These are phyloP conservation scores for Agrenia bidenticulata DNA, from an alignment of 2,888 invertebrate species.

Conservation along the genomic window DNA sequence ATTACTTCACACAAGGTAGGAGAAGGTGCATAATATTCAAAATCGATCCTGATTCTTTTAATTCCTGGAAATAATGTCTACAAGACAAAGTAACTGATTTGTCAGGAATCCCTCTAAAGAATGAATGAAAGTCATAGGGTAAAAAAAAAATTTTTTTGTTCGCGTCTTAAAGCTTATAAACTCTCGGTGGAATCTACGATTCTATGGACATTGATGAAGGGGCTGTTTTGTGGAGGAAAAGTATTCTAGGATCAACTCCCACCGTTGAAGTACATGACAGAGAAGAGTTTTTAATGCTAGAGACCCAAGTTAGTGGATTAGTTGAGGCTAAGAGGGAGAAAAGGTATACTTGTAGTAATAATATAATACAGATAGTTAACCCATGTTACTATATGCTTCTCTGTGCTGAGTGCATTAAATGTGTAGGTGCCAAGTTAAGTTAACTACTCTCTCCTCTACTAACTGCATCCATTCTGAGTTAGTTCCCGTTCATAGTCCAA, in stretches of 20 bases:
- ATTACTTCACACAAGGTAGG: too few species aligned
- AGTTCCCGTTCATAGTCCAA: neutral
- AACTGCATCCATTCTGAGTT: neutral
- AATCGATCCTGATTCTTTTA: too few species aligned
- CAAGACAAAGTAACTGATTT: too few species aligned
- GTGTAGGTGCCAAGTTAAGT: neutral
- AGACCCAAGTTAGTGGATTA: slow-evolving; percentile 1
- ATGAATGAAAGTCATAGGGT: slow-evolving; percentile 2
- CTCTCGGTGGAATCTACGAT: too few species aligned
- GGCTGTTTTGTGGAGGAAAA: neutral
- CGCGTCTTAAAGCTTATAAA: too few species aligned
- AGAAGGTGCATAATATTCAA: too few species aligned
- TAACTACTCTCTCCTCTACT: neutral
- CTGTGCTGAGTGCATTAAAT: neutral
- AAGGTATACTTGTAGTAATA: neutral
- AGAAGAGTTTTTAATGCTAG: neutral
- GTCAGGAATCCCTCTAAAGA: neutral
- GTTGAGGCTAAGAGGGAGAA: neutral
- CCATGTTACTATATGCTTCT: neutral
- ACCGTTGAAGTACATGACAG: neutral
- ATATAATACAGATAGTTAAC: neutral
- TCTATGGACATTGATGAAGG: neutral
- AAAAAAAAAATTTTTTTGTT: neutral
- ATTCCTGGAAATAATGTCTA: too few species aligned
- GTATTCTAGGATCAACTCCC: slow-evolving; percentile 8